phyloP scores from a whole-genome alignment of 2,888 invertebrate genomes.

The Noctua janthe region DNA sequence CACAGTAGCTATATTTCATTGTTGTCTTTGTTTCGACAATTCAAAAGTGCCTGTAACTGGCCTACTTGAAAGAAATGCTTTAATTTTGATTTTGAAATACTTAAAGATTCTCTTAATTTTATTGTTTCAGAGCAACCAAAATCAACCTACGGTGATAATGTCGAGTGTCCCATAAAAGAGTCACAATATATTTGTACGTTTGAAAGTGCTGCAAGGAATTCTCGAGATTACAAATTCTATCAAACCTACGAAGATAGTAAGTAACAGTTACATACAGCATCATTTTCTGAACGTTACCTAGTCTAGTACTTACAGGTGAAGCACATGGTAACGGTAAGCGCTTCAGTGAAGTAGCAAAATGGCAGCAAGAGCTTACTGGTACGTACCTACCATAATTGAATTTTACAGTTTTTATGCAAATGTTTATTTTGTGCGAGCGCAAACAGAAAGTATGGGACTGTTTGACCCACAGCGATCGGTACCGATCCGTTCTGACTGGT shows the following conservation, averaged over 20 bases:
- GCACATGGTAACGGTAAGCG: too few species aligned
- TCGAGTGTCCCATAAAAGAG: neutral
- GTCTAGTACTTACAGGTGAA: too few species aligned
- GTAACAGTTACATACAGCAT: neutral
- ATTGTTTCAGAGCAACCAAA: constrained; percentile 2
- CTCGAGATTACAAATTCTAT: neutral
- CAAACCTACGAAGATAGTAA: constrained; percentile 11
- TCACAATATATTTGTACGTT: constrained; percentile 10
- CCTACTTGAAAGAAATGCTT: too few species aligned
- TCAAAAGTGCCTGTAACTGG: too few species aligned
- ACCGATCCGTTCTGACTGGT: neutral
- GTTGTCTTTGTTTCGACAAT: too few species aligned
- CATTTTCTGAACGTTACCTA: neutral
- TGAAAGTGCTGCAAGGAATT: neutral
- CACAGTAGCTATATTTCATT: too few species aligned
- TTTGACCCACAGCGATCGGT: neutral
- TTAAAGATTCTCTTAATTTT: neutral
- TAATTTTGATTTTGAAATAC: neutral
- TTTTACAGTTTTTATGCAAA: too few species aligned
- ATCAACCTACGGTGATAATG: neutral
- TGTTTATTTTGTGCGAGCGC: neutral
- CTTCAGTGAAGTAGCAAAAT: too few species aligned
- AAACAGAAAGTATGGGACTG: neutral
- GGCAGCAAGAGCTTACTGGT: too few species aligned
- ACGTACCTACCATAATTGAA: too few species aligned